phyloP scores from a whole-genome alignment of 2,797 vertebrate genomes.

The Clarias fuscus region DNA sequence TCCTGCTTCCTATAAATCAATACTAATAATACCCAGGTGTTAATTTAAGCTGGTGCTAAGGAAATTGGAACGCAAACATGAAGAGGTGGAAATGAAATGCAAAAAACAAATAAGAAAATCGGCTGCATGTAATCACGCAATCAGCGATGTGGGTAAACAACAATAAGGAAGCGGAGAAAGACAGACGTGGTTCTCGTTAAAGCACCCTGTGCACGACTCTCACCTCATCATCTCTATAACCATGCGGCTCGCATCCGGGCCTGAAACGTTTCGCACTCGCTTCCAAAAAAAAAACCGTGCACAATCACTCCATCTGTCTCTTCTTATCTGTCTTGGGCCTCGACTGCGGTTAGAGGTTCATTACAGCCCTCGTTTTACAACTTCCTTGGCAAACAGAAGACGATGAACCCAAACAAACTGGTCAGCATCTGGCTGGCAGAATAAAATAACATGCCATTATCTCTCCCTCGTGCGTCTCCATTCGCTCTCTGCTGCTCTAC shows the following conservation, averaged over 20 bases:
- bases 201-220: not conserved
- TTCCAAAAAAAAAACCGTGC: not conserved
- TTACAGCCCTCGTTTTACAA: conserved; percentile 57
- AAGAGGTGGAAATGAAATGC: conserved; percentile 3
- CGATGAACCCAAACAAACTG: conserved; percentile 66
- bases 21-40: not conserved
- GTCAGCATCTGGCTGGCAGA: conserved; percentile 67
- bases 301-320: not conserved
- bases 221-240: not conserved
- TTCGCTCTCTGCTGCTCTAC: conserved; percentile 61
- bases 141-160: not conserved
- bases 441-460: conserved; percentile 70
- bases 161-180: not conserved
- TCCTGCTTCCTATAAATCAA: not conserved
- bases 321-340: not conserved
- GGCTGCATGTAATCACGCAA: not conserved
- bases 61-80: not conserved
- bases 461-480: conserved; percentile 60
- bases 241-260: not conserved
- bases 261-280: not conserved
- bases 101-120: conserved; percentile 2
- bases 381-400: conserved; percentile 66
- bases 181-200: not conserved
- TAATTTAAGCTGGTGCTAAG: not conserved
- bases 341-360: conserved; percentile 60